phyloP scores from a whole-genome alignment of 2,888 invertebrate species.

The Microplitis deprimator region DNA sequence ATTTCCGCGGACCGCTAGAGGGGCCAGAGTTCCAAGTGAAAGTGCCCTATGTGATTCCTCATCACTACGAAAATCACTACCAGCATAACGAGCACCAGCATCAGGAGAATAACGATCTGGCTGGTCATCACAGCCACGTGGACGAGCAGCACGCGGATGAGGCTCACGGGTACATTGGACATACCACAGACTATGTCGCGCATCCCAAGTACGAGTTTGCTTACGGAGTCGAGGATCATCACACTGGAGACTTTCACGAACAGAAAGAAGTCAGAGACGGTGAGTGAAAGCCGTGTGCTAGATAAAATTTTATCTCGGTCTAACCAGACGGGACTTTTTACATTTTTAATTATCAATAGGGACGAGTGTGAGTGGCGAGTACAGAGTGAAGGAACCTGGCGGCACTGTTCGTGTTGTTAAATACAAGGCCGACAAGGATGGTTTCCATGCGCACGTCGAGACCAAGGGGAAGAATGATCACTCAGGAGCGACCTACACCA shows the following conservation, averaged over 20 bases:
- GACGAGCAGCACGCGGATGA: constrained; percentile 44
- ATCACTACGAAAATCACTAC: constrained; percentile 50
- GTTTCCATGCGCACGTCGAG: constrained; percentile 64
- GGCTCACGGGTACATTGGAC: constrained; percentile 48
- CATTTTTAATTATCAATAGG: constrained; percentile 45
- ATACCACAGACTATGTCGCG: constrained; percentile 63
- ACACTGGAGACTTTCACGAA: constrained; percentile 69
- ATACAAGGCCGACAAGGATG: constrained; percentile 63
- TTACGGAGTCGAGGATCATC: constrained; percentile 66
- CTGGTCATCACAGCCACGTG: constrained; percentile 55
- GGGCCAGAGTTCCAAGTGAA: constrained; percentile 66
- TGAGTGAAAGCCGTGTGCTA: constrained; percentile 49
- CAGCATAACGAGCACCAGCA: constrained; percentile 36
- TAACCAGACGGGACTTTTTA: not conserved
- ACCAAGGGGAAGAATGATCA: constrained; percentile 54
- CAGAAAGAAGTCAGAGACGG: constrained; percentile 70
- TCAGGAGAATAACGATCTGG: constrained; percentile 44
- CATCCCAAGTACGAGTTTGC: constrained; percentile 66
- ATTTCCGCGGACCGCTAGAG: constrained; percentile 68
- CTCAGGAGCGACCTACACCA: constrained; percentile 49
- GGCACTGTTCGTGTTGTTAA: constrained; percentile 61
- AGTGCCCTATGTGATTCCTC: constrained; percentile 61
- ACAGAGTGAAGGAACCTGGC: constrained; percentile 64
- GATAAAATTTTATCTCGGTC: not conserved
- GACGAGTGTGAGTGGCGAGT: constrained; percentile 61